Evolutionary conservation across 1,140 invertebrate genomes (phyloP).

Genomic region (Rhagoletis pomonella): DNA sequence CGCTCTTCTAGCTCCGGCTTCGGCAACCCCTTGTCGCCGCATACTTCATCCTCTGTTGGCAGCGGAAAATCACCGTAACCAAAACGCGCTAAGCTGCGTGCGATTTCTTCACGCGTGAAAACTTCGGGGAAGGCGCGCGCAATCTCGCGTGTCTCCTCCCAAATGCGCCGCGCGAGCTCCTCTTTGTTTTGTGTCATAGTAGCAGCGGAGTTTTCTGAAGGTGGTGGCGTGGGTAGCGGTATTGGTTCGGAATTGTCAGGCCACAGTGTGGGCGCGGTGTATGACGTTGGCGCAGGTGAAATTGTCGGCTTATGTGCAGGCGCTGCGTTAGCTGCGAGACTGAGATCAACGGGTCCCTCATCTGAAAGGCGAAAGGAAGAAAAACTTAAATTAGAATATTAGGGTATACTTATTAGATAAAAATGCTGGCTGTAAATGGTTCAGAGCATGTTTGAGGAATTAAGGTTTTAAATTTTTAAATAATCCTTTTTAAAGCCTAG

Average conservation of each 20-base stretch:
- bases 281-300: neutral
- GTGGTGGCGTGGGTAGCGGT: neutral
- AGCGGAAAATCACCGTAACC: conserved; percentile 71
- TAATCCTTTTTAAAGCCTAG: too few species aligned
- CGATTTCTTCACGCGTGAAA: conserved; percentile 70
- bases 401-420: neutral
- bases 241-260: neutral
- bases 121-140: conserved; percentile 71
- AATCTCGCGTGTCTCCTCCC: conserved; percentile 71
- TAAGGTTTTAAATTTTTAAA: too few species aligned
- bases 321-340: conserved; percentile 65
- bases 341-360: conserved; percentile 70
- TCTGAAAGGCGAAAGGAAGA: conserved; percentile 58
- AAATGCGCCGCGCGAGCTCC: conserved; percentile 69
- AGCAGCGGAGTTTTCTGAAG: conserved; percentile 38
- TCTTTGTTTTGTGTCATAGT: conserved; percentile 67
- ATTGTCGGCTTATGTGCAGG: neutral
- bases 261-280: neutral
- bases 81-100: conserved; percentile 66
- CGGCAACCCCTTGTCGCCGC: conserved; percentile 58
- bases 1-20: conserved; percentile 59
- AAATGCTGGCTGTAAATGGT: too few species aligned
- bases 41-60: conserved; percentile 66
- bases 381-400: neutral
- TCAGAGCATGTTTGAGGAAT: too few species aligned